These are phyloP conservation scores for Zosterops pallidus DNA, from an alignment of 2,113 vertebrate genomes.

Conservation along the genomic window DNA sequence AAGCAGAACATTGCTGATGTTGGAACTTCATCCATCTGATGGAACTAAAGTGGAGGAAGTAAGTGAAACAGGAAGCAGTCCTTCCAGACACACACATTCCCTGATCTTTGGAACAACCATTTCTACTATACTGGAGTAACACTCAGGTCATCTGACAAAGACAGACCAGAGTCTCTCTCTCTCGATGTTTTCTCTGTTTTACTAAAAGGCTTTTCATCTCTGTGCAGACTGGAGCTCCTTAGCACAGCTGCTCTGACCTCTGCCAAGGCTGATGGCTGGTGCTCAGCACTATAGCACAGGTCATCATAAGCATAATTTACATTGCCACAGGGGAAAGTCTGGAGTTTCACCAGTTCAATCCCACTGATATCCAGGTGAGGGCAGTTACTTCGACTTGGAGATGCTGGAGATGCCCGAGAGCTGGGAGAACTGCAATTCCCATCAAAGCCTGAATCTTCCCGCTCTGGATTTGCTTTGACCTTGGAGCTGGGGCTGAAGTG, in stretches of 20 bases:
- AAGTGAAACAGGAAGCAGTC: neutral
- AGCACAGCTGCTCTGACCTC: constrained; percentile 48
- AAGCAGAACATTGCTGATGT: neutral
- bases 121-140: constrained; percentile 80
- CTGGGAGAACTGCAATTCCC: constrained; percentile 62
- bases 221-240: constrained; percentile 58
- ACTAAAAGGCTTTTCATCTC: constrained; percentile 54
- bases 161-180: constrained; percentile 86
- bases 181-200: constrained; percentile 80
- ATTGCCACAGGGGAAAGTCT: constrained; percentile 86
- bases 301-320: constrained; percentile 89
- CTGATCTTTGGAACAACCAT: neutral
- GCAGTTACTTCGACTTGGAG: constrained; percentile 58
- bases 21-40: neutral
- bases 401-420: constrained; percentile 65
- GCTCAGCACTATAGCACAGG: constrained; percentile 33
- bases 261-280: constrained; percentile 65
- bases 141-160: constrained; percentile 85
- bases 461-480: constrained; percentile 57
- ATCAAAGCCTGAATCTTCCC: constrained; percentile 72
- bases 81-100: neutral
- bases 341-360: constrained; percentile 83
- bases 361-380: constrained; percentile 60
- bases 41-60: neutral
- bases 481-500: constrained; percentile 45